These are phyloP conservation scores for Urechis unicinctus DNA, from an alignment of 2,888 invertebrate genomes.

Conservation along the genomic window DNA sequence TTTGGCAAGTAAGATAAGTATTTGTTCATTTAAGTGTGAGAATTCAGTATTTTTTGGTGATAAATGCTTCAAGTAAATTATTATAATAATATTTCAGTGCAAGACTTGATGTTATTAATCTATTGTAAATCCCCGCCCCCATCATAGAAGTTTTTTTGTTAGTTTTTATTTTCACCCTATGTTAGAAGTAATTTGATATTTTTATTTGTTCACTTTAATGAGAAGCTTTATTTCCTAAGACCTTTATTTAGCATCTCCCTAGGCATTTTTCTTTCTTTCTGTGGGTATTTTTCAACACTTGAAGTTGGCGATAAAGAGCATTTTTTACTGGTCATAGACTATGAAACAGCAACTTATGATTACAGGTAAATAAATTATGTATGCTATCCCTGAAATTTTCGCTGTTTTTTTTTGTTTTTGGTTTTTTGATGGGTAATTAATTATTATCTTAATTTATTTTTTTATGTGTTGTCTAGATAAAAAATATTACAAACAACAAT, in stretches of 20 bases:
- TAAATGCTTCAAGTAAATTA: too few relatives aligned
- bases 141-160: too few relatives aligned
- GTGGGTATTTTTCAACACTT: too few relatives aligned
- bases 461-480: too few relatives aligned
- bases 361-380: conserved; percentile 3
- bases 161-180: too few relatives aligned
- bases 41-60: not conserved
- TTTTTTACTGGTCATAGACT: conserved; percentile 7
- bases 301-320: too few relatives aligned
- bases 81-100: too few relatives aligned
- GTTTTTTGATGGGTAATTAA: not conserved
- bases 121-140: too few relatives aligned
- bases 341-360: conserved; percentile 4
- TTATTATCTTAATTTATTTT: not conserved
- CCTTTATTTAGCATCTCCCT: not conserved
- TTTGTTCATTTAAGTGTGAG: not conserved
- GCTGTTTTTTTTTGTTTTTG: not conserved
- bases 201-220: not conserved
- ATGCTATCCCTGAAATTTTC: not conserved
- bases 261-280: not conserved
- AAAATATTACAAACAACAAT: too few relatives aligned
- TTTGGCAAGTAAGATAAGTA: too few relatives aligned
- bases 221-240: not conserved
- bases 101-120: not conserved
- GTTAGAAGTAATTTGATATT: not conserved